Percentiles rank a stretch among this genome's conserved stretches.
Evolutionary conservation across 2,888 invertebrate species (phyloP).

Genomic region (Lutraria lutraria): DNA sequence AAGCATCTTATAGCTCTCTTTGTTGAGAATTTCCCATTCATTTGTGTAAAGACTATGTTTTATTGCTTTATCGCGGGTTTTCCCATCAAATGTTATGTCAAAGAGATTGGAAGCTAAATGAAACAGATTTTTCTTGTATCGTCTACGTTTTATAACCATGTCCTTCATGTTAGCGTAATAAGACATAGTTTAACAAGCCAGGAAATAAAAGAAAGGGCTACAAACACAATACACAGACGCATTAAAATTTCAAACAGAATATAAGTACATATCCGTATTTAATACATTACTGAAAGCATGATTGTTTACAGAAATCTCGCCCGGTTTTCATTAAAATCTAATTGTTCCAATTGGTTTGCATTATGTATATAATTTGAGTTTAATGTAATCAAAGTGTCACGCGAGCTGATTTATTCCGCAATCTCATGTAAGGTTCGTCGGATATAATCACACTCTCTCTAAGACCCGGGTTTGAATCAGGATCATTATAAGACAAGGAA

Average conservation of each 20-base stretch:
- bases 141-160: neutral
- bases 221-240: neutral
- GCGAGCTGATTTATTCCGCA: neutral
- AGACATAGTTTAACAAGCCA: neutral
- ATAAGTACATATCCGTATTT: neutral
- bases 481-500: no score
- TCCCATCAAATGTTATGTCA: slow-evolving; percentile 2
- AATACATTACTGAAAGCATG: neutral
- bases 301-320: neutral
- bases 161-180: neutral
- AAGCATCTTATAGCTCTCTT: slow-evolving; percentile 37
- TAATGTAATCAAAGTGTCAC: neutral
- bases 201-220: neutral
- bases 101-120: neutral
- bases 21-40: slow-evolving; percentile 43
- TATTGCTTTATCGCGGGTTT: slow-evolving; percentile 34
- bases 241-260: neutral
- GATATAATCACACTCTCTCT: no score
- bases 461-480: no score
- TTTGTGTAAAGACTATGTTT: slow-evolving; percentile 33
- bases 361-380: neutral
- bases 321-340: neutral
- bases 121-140: neutral
- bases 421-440: no score
- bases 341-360: neutral